These are phyloP conservation scores for Ennomos erosarius DNA, from an alignment of 2,888 invertebrate species.

Conservation along the genomic window DNA sequence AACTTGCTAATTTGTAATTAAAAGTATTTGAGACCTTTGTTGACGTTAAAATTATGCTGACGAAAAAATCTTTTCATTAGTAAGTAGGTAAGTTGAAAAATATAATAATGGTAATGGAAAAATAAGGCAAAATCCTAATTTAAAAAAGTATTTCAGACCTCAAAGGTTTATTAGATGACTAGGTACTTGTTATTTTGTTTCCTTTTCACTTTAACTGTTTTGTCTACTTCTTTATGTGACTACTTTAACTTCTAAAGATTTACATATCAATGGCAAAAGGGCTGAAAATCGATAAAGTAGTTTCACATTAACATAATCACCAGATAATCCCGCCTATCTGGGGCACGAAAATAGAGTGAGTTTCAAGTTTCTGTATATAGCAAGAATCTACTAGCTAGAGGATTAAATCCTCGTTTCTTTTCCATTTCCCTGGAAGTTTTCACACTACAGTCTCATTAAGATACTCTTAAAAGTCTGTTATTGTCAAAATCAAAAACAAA, in stretches of 20 bases:
- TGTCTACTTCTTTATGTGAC: too few species aligned
- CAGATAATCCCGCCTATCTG: slow-evolving; percentile 48
- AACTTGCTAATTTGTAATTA: slow-evolving; percentile 72
- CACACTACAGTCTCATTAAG: slow-evolving; percentile 32
- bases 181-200: not conserved
- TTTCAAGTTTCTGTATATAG: slow-evolving; percentile 19
- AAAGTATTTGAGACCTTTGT: slow-evolving; percentile 69
- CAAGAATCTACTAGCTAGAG: slow-evolving; percentile 23
- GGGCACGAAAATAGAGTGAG: slow-evolving; percentile 24
- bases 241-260: slow-evolving; percentile 39
- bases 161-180: too few species aligned
- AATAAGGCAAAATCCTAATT: not conserved
- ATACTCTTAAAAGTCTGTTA: slow-evolving; percentile 27
- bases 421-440: slow-evolving; percentile 30
- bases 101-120: not conserved
- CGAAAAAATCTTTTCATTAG: slow-evolving; percentile 17
- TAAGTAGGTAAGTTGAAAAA: not conserved
- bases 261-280: slow-evolving; percentile 55
- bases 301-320: slow-evolving; percentile 62
- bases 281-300: slow-evolving; percentile 47
- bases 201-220: not conserved
- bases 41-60: slow-evolving; percentile 46
- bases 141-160: too few species aligned
- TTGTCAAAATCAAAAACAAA: too few species aligned
- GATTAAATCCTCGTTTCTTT: slow-evolving; percentile 37